phyloP scores from a whole-genome alignment of 2,113 vertebrate genomes.

The Morone chrysops region DNA sequence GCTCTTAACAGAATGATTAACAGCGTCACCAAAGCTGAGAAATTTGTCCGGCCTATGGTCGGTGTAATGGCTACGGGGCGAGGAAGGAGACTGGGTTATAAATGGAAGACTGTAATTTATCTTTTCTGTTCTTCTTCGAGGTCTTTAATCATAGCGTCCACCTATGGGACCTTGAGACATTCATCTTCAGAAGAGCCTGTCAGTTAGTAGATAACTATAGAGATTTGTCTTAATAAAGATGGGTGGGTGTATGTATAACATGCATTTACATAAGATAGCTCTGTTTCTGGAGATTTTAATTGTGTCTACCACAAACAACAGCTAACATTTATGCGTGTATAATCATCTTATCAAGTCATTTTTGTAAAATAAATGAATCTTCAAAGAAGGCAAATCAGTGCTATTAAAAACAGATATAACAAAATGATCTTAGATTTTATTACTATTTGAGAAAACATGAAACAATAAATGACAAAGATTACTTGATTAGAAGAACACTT shows the following conservation, averaged over 20 bases:
- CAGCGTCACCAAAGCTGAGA: slow-evolving; percentile 6
- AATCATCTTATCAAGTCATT: neutral
- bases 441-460: neutral
- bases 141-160: slow-evolving; percentile 56
- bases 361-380: neutral
- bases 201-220: neutral
- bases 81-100: slow-evolving; percentile 36
- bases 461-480: neutral
- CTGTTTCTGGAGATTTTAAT: neutral
- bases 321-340: neutral
- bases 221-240: slow-evolving; percentile 10
- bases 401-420: too few species aligned
- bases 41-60: neutral
- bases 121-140: slow-evolving; percentile 30
- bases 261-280: neutral
- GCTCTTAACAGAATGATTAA: slow-evolving; percentile 62
- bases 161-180: slow-evolving; percentile 27
- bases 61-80: slow-evolving; percentile 8
- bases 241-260: neutral
- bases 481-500: too few species aligned
- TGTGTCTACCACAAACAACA: neutral
- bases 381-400: neutral
- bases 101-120: slow-evolving; percentile 70
- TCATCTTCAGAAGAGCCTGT: slow-evolving; percentile 33
- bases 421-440: neutral